Conservation (phyloP, 2,113 vertebrate species). For the Chaetops frenatus region DNA sequence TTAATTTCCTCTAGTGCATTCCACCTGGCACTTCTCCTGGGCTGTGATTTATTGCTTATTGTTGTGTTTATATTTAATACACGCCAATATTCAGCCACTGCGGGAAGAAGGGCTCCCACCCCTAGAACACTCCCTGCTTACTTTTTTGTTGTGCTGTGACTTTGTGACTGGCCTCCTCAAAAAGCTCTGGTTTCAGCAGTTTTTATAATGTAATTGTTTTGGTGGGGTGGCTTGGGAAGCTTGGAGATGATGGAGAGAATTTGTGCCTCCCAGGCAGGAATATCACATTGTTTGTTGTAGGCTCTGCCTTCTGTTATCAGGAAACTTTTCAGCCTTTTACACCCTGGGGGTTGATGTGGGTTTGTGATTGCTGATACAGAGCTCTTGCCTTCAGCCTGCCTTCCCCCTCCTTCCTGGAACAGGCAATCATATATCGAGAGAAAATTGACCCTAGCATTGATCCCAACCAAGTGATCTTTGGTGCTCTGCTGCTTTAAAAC, state of each 20-base stretch:
- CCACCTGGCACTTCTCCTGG: conserved; percentile 49
- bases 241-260: conserved; percentile 23
- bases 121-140: neutral
- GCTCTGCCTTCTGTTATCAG: conserved; percentile 15
- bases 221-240: neutral
- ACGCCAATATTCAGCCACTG: neutral
- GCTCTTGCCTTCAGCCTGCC: neutral
- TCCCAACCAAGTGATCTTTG: neutral
- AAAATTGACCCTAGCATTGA: conserved; percentile 17
- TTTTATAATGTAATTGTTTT: conserved; percentile 40
- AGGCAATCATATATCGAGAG: neutral
- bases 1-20: conserved; percentile 58
- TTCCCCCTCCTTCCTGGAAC: neutral
- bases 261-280: conserved; percentile 46
- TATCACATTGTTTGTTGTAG: conserved; percentile 24
- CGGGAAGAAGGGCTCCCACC: neutral
- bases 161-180: conserved; percentile 10
- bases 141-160: neutral
- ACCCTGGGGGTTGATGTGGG: conserved; percentile 5
- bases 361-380: neutral
- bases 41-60: conserved; percentile 65
- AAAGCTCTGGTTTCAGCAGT: conserved; percentile 46
- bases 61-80: conserved; percentile 50
- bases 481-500: neutral
- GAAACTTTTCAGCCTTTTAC: neutral